Evolutionary conservation across 2,113 vertebrate genomes (phyloP), one percentile per base, ranked within the genome.

Genomic region (Oryzias woworae): DNA sequence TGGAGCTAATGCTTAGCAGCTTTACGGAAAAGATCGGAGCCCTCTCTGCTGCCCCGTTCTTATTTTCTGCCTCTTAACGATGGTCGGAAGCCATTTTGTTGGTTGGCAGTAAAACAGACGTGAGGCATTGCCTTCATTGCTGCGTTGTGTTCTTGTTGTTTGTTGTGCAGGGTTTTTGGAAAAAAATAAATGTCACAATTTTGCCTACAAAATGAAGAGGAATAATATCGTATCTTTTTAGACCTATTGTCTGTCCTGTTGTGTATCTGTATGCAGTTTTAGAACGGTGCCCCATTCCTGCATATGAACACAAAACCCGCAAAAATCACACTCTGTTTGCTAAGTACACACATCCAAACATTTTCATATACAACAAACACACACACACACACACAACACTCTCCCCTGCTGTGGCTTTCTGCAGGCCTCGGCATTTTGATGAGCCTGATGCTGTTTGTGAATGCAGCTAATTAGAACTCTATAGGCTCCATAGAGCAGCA

Each of bases 391-490:
- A 43, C 41, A 28, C 23, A 23, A 10, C 53, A 56, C 71, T 20
- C 63, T 63, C 85, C 81, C 85, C 87, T 82, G 87, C 87, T 89
- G 87, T 82, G 85, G 75, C 81, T 81, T 87, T 87, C 85, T 85
- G 77, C 85, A 81, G 85, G 85, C 83, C 83, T 86, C 67, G 67
- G 85, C 77, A 82, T 85, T 81, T 80, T 86, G 83, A 89, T 86
- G 83, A 88, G 85, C 79, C 76, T 17, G 59, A 45, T 69, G 71
- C 83, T 83, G 85, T 86, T 83, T 84, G 85, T 88, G 87, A 88
- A 88, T 86, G 81, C 81, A 73, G 85, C 85, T 86, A 85, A 87
- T 89, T 87, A 86, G 81, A 85, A 83, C 75, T 85, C 73, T 81
- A 64, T 74, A 85, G 79, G 81, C 65, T 46, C 71, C 76, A 63